Conservation (phyloP, 53 echinoderm and acorn worm genomes). For the Temnopleurus reevesii region DNA sequence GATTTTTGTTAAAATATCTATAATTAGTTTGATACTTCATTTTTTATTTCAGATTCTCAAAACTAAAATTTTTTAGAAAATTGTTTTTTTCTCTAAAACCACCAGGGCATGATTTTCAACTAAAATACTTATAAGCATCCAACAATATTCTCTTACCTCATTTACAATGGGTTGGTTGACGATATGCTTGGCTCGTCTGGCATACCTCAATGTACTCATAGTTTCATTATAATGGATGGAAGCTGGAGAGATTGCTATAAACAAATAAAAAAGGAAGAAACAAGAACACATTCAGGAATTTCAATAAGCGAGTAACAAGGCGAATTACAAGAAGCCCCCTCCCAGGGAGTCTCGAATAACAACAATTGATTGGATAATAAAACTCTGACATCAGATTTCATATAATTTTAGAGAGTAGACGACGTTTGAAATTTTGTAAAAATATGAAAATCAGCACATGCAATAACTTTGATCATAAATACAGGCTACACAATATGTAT, state of each 20-base stretch:
- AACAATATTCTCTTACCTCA: conserved; percentile 77
- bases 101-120: too few relatives aligned
- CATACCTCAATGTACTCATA: conserved; percentile 97
- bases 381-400: background rate
- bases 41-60: too few relatives aligned
- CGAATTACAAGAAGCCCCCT: background rate
- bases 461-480: background rate
- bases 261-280: background rate
- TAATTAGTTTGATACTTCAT: too few relatives aligned
- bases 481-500: too few relatives aligned
- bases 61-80: too few relatives aligned
- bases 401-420: background rate
- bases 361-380: background rate
- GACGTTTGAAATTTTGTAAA: background rate
- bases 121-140: too few relatives aligned
- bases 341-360: background rate
- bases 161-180: conserved; percentile 92
- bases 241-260: conserved; percentile 91
- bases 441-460: background rate
- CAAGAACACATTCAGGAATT: background rate
- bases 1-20: too few relatives aligned
- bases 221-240: conserved; percentile 94
- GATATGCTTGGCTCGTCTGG: conserved; percentile 92
- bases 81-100: too few relatives aligned
- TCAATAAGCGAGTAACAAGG: background rate